A percentile compares a stretch with the other conserved stretches of the same genome.
Evolutionary conservation across 2,113 vertebrate species (phyloP).

Genomic region (Neodontobutis hainanensis): DNA sequence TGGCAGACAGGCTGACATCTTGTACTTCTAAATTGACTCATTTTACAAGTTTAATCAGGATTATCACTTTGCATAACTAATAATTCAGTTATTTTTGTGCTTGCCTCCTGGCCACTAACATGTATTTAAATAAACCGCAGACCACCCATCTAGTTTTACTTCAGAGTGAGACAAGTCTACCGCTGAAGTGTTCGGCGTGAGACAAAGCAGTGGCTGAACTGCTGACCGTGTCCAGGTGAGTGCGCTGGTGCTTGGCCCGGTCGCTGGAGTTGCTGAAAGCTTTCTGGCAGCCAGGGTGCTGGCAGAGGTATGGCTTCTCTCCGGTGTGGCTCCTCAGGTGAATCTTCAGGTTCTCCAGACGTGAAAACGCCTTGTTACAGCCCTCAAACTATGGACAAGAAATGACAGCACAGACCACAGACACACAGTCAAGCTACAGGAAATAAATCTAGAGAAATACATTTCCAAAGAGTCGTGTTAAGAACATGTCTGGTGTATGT

Average conservation of each 20-base stretch:
- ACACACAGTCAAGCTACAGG: constrained; percentile 28
- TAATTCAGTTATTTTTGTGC: background rate
- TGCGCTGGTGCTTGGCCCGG: constrained; percentile 97
- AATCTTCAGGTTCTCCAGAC: constrained; percentile 99
- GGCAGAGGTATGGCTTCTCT: constrained; percentile 97
- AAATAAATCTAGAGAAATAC: constrained; percentile 29
- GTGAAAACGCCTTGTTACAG: constrained; percentile 98
- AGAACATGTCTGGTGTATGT: constrained; percentile 36
- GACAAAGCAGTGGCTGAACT: constrained; percentile 30
- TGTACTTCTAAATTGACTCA: no score
- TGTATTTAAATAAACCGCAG: background rate
- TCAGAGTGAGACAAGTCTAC: background rate
- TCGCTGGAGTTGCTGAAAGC: constrained; percentile 99
- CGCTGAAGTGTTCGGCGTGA: background rate
- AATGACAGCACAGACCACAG: constrained; percentile 18
- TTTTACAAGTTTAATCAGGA: background rate
- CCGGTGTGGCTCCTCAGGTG: constrained; percentile 98
- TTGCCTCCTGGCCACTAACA: background rate
- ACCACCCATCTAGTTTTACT: constrained; percentile 14
- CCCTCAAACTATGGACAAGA: constrained; percentile 89
- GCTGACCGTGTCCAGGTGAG: constrained; percentile 97
- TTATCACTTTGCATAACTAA: background rate
- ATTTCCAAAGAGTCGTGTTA: background rate
- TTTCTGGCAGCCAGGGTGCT: constrained; percentile 98
- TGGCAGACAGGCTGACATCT: background rate